Percentiles rank a stretch among this genome's conserved stretches.
These are phyloP conservation scores for Nyctibius bracteatus DNA, from an alignment of 2,113 vertebrate species.

Conservation along the genomic window DNA sequence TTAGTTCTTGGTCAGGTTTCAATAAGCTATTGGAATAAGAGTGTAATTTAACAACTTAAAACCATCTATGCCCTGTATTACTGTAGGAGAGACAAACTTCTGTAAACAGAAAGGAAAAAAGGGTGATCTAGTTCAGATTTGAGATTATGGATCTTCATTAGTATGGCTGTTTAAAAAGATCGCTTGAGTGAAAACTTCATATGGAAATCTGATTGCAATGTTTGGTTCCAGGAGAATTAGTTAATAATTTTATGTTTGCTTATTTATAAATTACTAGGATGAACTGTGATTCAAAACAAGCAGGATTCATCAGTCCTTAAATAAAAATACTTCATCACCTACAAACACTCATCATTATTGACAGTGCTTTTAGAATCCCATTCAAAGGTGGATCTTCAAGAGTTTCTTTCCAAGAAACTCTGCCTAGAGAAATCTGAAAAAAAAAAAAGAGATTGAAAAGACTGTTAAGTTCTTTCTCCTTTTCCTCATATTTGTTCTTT, in stretches of 20 bases:
- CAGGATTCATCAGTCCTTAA: neutral
- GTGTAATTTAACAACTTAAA: neutral
- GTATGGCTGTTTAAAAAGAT: neutral
- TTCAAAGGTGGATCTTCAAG: neutral
- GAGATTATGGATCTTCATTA: neutral
- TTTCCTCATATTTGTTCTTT: neutral
- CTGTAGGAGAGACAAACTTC: neutral
- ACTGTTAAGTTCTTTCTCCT: neutral
- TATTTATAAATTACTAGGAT: neutral
- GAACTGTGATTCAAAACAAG: neutral
- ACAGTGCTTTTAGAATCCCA: neutral
- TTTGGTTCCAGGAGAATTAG: neutral
- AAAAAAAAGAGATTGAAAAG: neutral
- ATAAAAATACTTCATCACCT: neutral
- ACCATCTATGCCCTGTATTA: neutral
- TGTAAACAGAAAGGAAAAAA: neutral
- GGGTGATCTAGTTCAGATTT: neutral
- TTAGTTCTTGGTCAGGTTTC: neutral
- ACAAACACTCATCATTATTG: neutral
- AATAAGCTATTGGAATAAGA: neutral
- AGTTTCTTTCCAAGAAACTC: neutral
- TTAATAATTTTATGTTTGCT: neutral
- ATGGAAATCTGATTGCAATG: neutral
- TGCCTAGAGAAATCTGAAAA: neutral
- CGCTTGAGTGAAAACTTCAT: neutral